Base-by-base conservation (phyloP, 2,888 invertebrate species). In the Hypsopygia costalis region DNA sequence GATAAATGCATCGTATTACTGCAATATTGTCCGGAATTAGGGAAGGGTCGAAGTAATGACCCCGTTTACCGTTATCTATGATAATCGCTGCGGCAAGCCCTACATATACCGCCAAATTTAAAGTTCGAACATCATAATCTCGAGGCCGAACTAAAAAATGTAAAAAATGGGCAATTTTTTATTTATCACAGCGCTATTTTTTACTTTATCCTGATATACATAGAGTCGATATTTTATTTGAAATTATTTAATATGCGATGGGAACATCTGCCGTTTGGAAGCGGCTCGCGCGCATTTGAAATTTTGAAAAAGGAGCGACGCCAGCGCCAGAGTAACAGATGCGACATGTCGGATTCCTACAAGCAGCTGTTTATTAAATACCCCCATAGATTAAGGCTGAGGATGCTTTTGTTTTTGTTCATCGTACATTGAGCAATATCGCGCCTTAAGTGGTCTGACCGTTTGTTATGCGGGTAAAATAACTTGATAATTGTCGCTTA, bases 351-450 rank as follows among this genome's bases (percentile, higher is more conserved):
- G 83, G 85, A 87, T 83, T 85, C 83, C 75, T 72, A 62, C 68
- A 77, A 79, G 86, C 88, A 88, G 86, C 80, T 88, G 88, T 82
- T 83, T 77, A 78, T 76, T 79, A 82, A 83, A 78, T 73, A 77
- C 80, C 79, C 81, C 75, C 77, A 82, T 85, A 82, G 83, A 81
- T 83, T 81, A 81, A 75, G 72, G 69, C 74, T 59, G 68, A 68
- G 71, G 68, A 76, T 70, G 68, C 73, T 70, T 76, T 81, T 81
- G 77, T 81, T 86, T 87, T 85, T 81, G 44, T 76, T 65, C 70
- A 53, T 58, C 64, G 63, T 68, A 64, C 62, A 63, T 68, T 74
- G 75, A 64, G 78, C 76, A 76, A 79, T 80, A 78, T 78, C 74
- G 73, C 55, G 68, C 73, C 69, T 74, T 80, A 79, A 82, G 80